A percentile compares a stretch with the other conserved stretches of the same genome.
These are phyloP conservation scores for Rhinella marina DNA, from an alignment of 2,797 vertebrate genomes.

Conservation along the genomic window DNA sequence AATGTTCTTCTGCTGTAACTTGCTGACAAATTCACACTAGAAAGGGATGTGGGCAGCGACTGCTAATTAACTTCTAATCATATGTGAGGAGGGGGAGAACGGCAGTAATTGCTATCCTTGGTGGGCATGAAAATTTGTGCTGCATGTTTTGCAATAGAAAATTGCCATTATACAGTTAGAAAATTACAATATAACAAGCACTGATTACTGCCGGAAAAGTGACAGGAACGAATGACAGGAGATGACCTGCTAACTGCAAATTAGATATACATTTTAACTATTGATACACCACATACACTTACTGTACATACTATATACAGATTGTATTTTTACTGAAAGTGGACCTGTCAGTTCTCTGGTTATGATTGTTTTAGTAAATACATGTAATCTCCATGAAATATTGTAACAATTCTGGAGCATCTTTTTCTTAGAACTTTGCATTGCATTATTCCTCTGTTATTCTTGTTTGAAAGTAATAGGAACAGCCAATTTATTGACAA, in stretches of 20 bases:
- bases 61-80: slow-evolving; percentile 56
- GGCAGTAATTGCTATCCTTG: neutral
- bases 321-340: neutral
- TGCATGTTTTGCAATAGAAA: slow-evolving; percentile 20
- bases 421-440: no score
- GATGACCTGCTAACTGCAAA: neutral
- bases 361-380: no score
- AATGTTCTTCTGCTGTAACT: neutral
- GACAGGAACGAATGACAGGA: neutral
- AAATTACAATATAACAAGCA: slow-evolving; percentile 43
- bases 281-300: neutral
- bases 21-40: neutral
- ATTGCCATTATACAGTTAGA: slow-evolving; percentile 33
- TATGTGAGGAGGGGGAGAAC: slow-evolving; percentile 33
- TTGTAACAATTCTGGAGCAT: no score
- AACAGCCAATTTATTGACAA: no score
- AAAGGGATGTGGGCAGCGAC: slow-evolving; percentile 11
- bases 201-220: neutral
- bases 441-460: no score
- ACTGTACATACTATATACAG: neutral
- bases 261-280: neutral
- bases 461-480: no score
- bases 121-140: neutral
- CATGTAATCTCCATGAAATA: no score
- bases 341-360: no score